Base-by-base conservation (phyloP, 1,140 invertebrate species). In the Metopolophium dirhodum region DNA sequence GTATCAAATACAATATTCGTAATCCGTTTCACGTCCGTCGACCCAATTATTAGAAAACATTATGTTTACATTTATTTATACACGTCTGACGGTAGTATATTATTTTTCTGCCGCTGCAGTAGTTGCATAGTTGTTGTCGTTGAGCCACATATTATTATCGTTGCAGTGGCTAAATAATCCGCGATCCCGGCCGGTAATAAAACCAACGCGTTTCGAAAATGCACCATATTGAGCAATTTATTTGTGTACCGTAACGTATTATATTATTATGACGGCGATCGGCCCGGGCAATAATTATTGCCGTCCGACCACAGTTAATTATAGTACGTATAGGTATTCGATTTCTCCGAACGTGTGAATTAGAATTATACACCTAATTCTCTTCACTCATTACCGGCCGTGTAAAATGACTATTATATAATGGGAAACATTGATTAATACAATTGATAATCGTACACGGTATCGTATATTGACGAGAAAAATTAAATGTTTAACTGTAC, bases 401-500 rank as follows among this genome's bases (percentile, higher is more conserved):
- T 61, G 26, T 30, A 61, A 30, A 30, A 35, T 20, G n/a, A 54
- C 14, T 3, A 41, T 41, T 41, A 41, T 77, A 23, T 77, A 57
- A 57, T 8, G 8, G 57, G 7, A 4, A 20, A n/a, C 14, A n/a
- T 77, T 20, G n/a, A 35, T 77, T n/a, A 77, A 18, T 77, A 77
- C n/a, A n/a, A n/a, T n/a, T 7, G 6, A 77, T 41, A 41, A 4
- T 77, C 14, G 61, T 77, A n/a, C 61, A n/a, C 30, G 30, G 54
- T 8, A 30, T 41, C 41, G 1, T 54, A 7, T 4, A n/a, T 68
- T 1, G 30, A 68, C 30, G 61, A 77, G 61, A 14, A 18, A 77
- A 7, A n/a, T n/a, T 0, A 0, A 7, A n/a, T 1, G 18, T n/a
- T 6, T 20, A n/a, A n/a, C n/a, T 26, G 57, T 26, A n/a, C 6